These are phyloP conservation scores for Musca domestica DNA, from an alignment of 1,140 invertebrate species.

Conservation along the genomic window DNA sequence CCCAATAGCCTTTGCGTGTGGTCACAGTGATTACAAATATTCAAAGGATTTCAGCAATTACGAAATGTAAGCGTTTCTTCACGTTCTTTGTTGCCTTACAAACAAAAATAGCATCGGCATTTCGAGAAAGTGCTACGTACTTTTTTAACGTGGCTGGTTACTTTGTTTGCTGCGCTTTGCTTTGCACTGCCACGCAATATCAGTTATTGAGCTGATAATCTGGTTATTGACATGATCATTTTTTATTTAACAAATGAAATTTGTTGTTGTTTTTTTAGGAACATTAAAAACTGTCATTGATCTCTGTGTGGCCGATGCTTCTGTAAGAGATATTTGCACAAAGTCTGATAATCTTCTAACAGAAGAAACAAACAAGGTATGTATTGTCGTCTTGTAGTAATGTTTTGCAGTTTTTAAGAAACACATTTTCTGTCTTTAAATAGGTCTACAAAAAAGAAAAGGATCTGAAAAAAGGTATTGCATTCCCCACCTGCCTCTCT, in stretches of 20 bases:
- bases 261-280: slow-evolving; percentile 61
- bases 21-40: too few species aligned
- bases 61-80: too few species aligned
- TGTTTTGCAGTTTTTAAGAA: background rate
- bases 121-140: too few species aligned
- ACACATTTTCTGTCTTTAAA: slow-evolving; percentile 1
- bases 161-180: too few species aligned
- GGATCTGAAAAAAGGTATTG: slow-evolving; percentile 96
- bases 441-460: slow-evolving; percentile 94
- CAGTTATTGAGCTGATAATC: too few species aligned
- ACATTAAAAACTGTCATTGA: slow-evolving; percentile 85
- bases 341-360: slow-evolving; percentile 83
- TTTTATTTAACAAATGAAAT: background rate
- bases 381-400: background rate
- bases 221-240: background rate
- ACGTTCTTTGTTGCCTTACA: too few species aligned
- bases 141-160: too few species aligned
- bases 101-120: too few species aligned
- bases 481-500: slow-evolving; percentile 97
- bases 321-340: slow-evolving; percentile 89
- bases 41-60: too few species aligned
- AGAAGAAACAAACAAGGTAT: slow-evolving; percentile 91
- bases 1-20: too few species aligned
- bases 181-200: slow-evolving; percentile 26
- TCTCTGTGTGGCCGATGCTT: slow-evolving; percentile 83